Conservation (phyloP, 2,888 invertebrate species). For the Melipona bicolor region DNA sequence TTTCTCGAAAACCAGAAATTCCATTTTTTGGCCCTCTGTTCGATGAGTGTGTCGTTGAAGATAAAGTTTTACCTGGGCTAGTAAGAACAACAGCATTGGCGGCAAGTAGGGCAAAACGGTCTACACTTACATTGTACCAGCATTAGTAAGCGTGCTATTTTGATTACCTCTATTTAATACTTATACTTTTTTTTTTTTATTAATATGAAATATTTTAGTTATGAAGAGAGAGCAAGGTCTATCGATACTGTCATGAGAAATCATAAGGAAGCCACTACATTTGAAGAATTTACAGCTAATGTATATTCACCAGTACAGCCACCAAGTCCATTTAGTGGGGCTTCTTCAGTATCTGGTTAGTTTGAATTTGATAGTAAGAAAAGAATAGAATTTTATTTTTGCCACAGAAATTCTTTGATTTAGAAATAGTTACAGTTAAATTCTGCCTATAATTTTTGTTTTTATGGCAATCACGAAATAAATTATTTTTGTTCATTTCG, state of each 20-base stretch:
- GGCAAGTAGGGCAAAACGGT: constrained; percentile 96
- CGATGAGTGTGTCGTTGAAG: constrained; percentile 94
- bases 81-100: constrained; percentile 95
- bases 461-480: constrained; percentile 16
- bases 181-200: background rate
- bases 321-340: constrained; percentile 84
- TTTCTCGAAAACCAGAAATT: constrained; percentile 88
- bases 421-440: constrained; percentile 23
- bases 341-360: constrained; percentile 81
- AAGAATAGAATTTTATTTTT: background rate
- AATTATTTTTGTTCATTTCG: background rate
- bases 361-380: constrained; percentile 31
- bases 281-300: constrained; percentile 93
- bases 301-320: constrained; percentile 89
- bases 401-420: constrained; percentile 15
- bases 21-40: constrained; percentile 98
- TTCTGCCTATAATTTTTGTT: constrained; percentile 10
- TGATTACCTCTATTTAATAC: background rate
- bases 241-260: constrained; percentile 93
- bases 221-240: constrained; percentile 94
- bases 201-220: constrained; percentile 86
- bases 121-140: constrained; percentile 95
- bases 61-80: constrained; percentile 91
- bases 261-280: constrained; percentile 94
- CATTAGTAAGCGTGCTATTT: constrained; percentile 89